A percentile compares a stretch with the other conserved stretches of the same genome.
These are phyloP conservation scores for Acanthosoma haemorrhoidale DNA, from an alignment of 2,888 invertebrate species.

Conservation along the genomic window DNA sequence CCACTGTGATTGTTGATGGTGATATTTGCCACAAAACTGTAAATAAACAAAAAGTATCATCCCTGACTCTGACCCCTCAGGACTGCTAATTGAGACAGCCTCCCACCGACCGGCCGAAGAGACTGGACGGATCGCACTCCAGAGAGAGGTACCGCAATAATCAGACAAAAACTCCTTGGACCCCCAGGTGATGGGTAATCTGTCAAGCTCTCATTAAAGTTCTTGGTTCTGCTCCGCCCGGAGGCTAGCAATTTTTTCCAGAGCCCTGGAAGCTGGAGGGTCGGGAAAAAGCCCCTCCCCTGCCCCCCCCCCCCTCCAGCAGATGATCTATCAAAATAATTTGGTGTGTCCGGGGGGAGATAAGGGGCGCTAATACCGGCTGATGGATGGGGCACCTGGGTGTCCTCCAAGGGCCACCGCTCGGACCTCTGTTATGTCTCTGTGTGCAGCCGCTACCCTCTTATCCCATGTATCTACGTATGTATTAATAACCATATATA, in stretches of 20 bases:
- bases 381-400: conserved; percentile 25
- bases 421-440: conserved; percentile 10
- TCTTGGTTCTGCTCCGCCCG: background rate
- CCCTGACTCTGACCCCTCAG: too few species aligned
- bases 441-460: background rate
- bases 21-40: too few species aligned
- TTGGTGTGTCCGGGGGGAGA: conserved; percentile 27
- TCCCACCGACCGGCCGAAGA: background rate
- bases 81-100: background rate
- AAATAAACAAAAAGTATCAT: too few species aligned
- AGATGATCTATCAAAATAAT: conserved; percentile 29
- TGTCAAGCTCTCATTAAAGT: conserved; percentile 10
- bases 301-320: background rate
- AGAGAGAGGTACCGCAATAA: background rate
- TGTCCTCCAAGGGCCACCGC: background rate
- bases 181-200: background rate
- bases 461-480: too few species aligned
- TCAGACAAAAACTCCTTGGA: background rate
- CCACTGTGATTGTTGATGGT: too few species aligned
- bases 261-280: background rate
- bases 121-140: background rate
- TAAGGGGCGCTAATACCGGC: conserved; percentile 24
- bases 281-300: background rate
- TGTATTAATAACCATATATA: too few species aligned
- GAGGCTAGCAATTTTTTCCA: background rate